Evolutionary conservation across 2,113 vertebrate species (phyloP), one percentile per base, ranked within the genome.

Genomic region (Scolopax mira): DNA sequence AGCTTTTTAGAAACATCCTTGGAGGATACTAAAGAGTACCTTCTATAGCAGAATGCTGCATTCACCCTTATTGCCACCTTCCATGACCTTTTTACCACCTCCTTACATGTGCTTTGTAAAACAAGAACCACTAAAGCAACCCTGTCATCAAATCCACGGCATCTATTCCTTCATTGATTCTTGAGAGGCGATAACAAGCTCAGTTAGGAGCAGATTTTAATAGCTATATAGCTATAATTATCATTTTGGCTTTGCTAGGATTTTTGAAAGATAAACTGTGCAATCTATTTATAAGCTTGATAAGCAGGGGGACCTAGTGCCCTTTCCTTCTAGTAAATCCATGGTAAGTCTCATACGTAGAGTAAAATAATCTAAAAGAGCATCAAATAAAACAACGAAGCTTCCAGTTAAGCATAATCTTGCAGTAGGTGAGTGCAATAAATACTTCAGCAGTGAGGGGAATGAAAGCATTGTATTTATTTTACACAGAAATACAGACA

Each of bases 231-330:
- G 46, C 69, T 95, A 52, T 86, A 95, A 95, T 94, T 92, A 88
- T 85, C 10, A 73, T 91, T 96, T 92, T 90, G 91, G 79, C 66
- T 94, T 93, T 83, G 77, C n/a, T 78, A 70, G 80, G 62, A 66
- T 85, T 87, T 96, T 90, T 95, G 85, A 79, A 94, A 95, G 65
- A 95, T 84, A 88, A 95, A 82, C 44, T 78, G 44, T 92, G 89
- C 75, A 66, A 86, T 95, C 89, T 89, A 93, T 93, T 97, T 97
- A 89, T 91, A 96, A 88, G 90, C 81, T 79, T 55, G 66, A 93
- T 90, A 94, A 90, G 77, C 64, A 95, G 65, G 72, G 90, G 58
- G 82, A 75, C 30, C 52, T 60, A 25, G 23, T 77, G 67, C 78
- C 79, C 75, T 95, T 94, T 88, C 72, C 79, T 58, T 70, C 48